These are phyloP conservation scores for Pogonocherus hispidulus DNA, from an alignment of 2,888 invertebrate genomes.

Conservation along the genomic window DNA sequence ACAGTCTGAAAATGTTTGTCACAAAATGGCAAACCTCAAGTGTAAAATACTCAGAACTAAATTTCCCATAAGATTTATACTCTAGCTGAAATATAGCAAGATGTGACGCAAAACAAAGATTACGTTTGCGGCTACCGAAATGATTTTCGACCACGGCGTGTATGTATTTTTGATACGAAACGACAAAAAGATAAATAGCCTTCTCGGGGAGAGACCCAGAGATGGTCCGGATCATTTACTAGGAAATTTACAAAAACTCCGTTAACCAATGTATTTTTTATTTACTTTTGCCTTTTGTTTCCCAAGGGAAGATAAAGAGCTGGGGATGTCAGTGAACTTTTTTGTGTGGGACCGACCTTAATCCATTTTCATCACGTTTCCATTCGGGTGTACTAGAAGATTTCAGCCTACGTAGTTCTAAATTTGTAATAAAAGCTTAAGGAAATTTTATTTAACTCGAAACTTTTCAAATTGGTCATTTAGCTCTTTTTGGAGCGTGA, in stretches of 20 bases:
- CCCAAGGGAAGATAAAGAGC: constrained; percentile 1
- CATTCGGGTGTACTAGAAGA: neutral
- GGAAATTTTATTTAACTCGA: no score
- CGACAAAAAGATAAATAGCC: constrained; percentile 2
- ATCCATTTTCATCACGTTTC: neutral
- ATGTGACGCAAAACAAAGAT: neutral
- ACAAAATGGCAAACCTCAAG: neutral
- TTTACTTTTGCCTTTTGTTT: constrained; percentile 6
- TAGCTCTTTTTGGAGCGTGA: no score
- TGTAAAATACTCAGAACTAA: neutral
- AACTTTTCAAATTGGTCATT: no score
- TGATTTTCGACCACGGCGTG: neutral
- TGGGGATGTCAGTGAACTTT: neutral
- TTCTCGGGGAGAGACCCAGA: neutral
- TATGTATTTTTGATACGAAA: constrained; percentile 1
- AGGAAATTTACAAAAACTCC: neutral
- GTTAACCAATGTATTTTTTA: neutral
- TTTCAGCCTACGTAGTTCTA: neutral
- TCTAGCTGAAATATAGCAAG: neutral
- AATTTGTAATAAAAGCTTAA: no score
- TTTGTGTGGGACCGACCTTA: neutral
- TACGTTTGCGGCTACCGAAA: neutral
- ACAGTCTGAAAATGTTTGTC: neutral
- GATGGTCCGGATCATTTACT: constrained; percentile 2
- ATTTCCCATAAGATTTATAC: constrained; percentile 15